Base-by-base conservation (phyloP, 2,888 invertebrate genomes). In the Iselma pallidipennis region DNA sequence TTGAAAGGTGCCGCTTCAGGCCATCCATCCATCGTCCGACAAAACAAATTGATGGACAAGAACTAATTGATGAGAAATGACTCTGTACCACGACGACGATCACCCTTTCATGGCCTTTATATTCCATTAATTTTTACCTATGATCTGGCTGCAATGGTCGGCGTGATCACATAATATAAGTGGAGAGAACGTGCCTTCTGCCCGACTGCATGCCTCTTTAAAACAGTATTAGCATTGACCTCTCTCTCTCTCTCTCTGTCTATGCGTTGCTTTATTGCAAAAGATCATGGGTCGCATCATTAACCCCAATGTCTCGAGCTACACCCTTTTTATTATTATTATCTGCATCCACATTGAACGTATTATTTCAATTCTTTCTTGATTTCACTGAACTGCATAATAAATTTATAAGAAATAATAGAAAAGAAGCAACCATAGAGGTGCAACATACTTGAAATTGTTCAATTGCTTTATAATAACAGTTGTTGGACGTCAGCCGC, bases 161-260 rank as follows among this genome's bases (percentile, higher is more conserved):
- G 55, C 59, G 42, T 59, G 59, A 59, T 59, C 59, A 55, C 59
- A 55, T 52, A 51, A 4, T n/a, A n/a, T n/a, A n/a, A n/a, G n/a
- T n/a, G n/a, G n/a, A n/a, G 16, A 31, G 63, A 59, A 63, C 63
- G 63, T 63, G 63, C 63, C 48, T 55, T 14, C 48, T 45, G 51
- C 28, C 51, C 16, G 52, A 45, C 45, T 26, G 45, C 62, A 62
- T 62, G 54, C 42, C 45, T 10, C 12, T 25, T 21, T 45, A 45
- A 45, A 51, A 54, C 63, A 59, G 50, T 56, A 63, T 63, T 59
- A 63, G 55, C 59, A 59, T 63, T 63, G 63, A 63, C 63, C 63
- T 45, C 21, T 45, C 19, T 45, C 10, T 45, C 10, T 16, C 4
- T 21, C 21, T n/a, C n/a, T n/a, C n/a, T n/a, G 45, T 45, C n/a